phyloP scores from a whole-genome alignment of 2,797 vertebrate species.

The Aeoliscus strigatus region DNA sequence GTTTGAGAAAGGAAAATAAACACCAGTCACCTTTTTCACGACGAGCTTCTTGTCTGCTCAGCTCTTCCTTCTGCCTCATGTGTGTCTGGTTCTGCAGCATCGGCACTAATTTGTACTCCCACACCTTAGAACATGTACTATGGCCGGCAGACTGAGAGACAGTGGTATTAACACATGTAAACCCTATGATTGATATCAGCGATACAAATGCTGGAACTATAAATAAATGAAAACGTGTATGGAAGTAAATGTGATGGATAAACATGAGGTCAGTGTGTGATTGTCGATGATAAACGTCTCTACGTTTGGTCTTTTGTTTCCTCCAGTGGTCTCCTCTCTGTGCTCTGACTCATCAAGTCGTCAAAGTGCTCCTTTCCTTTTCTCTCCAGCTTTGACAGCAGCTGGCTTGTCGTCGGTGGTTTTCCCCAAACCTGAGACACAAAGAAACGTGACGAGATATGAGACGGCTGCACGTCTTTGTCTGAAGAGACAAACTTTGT shows the following conservation, averaged over 20 bases:
- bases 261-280: too few relatives aligned
- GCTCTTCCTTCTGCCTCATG: constrained; percentile 11
- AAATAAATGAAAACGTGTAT: background rate
- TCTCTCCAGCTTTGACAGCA: constrained; percentile 74
- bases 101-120: too few relatives aligned
- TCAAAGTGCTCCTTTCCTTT: constrained; percentile 72
- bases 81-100: constrained; percentile 25
- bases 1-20: too few relatives aligned
- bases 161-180: too few relatives aligned
- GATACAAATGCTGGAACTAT: background rate
- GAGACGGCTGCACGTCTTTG: too few relatives aligned
- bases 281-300: too few relatives aligned
- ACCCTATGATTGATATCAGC: too few relatives aligned
- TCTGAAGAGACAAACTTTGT: too few relatives aligned
- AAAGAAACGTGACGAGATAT: background rate
- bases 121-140: too few relatives aligned
- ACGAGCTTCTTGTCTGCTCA: constrained; percentile 5
- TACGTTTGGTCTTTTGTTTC: constrained; percentile 9
- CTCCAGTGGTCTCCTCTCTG: constrained; percentile 58
- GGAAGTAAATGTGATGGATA: too few relatives aligned
- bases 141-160: too few relatives aligned
- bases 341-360: constrained; percentile 71
- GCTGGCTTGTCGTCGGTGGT: constrained; percentile 73
- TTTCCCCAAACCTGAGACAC: constrained; percentile 79
- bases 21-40: background rate